These are phyloP conservation scores for Agonopterix arenella DNA, from an alignment of 2,888 invertebrate genomes.

Conservation along the genomic window DNA sequence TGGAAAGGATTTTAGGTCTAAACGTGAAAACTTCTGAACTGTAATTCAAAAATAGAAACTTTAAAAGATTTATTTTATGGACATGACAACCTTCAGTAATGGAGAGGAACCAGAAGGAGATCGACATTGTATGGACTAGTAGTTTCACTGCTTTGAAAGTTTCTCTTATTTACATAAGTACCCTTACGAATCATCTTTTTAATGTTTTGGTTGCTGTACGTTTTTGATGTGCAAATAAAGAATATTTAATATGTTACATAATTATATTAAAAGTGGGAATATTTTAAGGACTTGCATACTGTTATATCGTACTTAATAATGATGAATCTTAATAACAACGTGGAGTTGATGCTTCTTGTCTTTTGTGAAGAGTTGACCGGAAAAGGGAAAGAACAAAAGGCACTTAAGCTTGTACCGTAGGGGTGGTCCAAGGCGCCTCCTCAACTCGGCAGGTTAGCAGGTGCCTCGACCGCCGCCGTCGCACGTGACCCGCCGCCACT, in stretches of 20 bases:
- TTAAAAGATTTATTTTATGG: no score
- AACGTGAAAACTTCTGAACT: no score
- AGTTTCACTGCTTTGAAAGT: no score
- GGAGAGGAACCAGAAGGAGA: no score
- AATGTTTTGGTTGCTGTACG: neutral
- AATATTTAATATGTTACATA: no score
- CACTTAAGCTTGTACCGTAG: slow-evolving; percentile 10
- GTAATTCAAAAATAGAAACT: no score
- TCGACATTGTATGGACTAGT: no score
- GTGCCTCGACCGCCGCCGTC: slow-evolving; percentile 37
- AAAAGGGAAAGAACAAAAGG: slow-evolving; percentile 34
- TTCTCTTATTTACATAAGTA: neutral
- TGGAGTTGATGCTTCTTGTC: no score
- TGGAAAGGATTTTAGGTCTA: no score
- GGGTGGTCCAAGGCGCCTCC: slow-evolving; percentile 22
- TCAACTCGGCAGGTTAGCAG: slow-evolving; percentile 53
- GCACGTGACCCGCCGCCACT: slow-evolving; percentile 65
- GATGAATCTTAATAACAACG: neutral
- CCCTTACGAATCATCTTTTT: neutral
- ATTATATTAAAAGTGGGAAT: no score
- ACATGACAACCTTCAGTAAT: no score
- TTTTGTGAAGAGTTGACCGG: slow-evolving; percentile 13
- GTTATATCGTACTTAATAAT: no score
- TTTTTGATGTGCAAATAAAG: neutral
- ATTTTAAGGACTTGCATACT: neutral